Base-by-base conservation (phyloP, 2,797 vertebrate species). In the Brachymystax lenok region DNA sequence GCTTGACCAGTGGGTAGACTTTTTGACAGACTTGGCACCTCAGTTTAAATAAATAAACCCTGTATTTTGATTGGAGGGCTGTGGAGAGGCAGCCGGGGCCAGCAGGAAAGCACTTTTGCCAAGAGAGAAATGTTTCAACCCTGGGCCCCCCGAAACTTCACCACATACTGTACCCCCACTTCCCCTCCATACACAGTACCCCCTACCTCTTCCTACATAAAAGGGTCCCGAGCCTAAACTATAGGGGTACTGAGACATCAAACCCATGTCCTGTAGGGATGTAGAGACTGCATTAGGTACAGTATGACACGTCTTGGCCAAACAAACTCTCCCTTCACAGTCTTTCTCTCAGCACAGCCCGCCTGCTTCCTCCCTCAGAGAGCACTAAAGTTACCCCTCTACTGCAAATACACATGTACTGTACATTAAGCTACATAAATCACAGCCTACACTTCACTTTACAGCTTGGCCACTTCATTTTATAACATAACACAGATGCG, bases 1-100 rank as follows among this genome's bases (percentile, higher is more conserved):
- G 5, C 13, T 35, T 12, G 28, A 13, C 66, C 30, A 19, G 66
- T 35, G 66, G 66, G 46, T 64, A 51, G 50, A 76, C 52, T 81
- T 75, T 67, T 33, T 66, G 76, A 83, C 69, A 71, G 82, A 73
- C 76, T 80, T 80, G 79, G 77, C 79, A 79, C 77, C 68, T 79
- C 77, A 61, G 59, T 77, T 81, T 79, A 80, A 75, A 80, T 76
- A 83, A 83, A 83, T 71, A 46, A 13, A 82, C 67, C 40, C 40
- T 46, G 40, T 52, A 14, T 76, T 79, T 77, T 77, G 77, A 76
- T 70, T 68, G 30, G 50, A 40, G 16, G 28, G 66, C 17, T 35
- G 66, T 8, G 28, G 66, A 68, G 66, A 68, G 30, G 66, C 28
- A 33, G 66, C 27, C 28, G 12, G 66, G 28, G 27, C 66, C 28